Evolutionary conservation across 2,888 invertebrate species (phyloP), one percentile per base, ranked within the genome.

Genomic region (Achlya flavicornis): DNA sequence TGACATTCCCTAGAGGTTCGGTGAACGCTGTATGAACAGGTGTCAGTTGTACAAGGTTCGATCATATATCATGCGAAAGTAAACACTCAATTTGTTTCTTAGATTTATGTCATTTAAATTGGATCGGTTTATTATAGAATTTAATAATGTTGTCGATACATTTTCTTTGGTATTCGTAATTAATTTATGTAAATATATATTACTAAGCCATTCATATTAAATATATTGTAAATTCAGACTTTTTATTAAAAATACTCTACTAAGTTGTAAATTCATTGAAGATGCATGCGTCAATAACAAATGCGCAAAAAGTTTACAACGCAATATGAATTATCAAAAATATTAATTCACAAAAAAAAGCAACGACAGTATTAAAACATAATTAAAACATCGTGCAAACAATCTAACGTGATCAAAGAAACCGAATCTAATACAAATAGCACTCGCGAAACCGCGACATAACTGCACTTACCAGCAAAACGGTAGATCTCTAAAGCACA

Each of bases 371-470:
- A 73, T 70, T n/a, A 46, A 46, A 46, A 46, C n/a, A 14, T 6
- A n/a, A 46, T 46, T 46, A 46, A 41, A 70, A 74, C 71, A 71
- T 41, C 68, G 68, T 66, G 46, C 67, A 69, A 72, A 76, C 71
- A 70, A 77, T 72, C 74, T 71, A 71, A 69, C 62, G 65, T 68
- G 71, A 70, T 72, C 70, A 76, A 74, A 79, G 63, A 61, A 53
- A 66, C 66, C 64, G 66, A 68, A 76, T 71, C 70, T 65, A 71
- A 73, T 71, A 70, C 65, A 73, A 75, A 77, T 70, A 66, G 75
- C 73, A 73, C 66, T 65, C 67, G 64, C 64, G 60, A 65, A 68
- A 66, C 67, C 67, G 70, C 68, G 66, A 68, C 65, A 62, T 64
- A 70, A 65, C 64, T 61, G 57, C 53, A 68, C 79, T 79, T 63